phyloP scores from a whole-genome alignment of 2,797 vertebrate species.

The Hoplostethus mediterraneus region DNA sequence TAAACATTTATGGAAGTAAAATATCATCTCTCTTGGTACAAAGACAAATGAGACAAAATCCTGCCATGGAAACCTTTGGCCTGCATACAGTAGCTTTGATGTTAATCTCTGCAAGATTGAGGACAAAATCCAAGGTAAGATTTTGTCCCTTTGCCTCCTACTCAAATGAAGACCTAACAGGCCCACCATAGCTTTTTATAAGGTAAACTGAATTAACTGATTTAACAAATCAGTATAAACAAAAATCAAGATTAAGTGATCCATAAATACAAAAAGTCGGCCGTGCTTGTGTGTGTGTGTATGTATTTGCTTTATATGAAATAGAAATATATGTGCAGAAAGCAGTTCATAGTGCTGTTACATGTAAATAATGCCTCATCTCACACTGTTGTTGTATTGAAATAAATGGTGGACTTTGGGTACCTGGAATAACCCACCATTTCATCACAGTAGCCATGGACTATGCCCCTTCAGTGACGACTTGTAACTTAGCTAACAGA shows the following conservation, averaged over 20 bases:
- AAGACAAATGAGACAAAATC: not conserved
- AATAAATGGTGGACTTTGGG: slow-evolving; percentile 72
- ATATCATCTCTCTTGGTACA: not conserved
- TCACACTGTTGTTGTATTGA: slow-evolving; percentile 65
- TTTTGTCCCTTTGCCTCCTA: slow-evolving; percentile 35
- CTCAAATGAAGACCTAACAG: slow-evolving; percentile 16
- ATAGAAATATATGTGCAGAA: slow-evolving; percentile 4
- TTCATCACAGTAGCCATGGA: slow-evolving; percentile 71
- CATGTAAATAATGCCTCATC: slow-evolving; percentile 26
- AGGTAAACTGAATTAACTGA: not conserved
- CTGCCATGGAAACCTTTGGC: slow-evolving; percentile 12
- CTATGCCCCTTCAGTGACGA: slow-evolving; percentile 69
- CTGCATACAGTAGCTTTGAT: slow-evolving; percentile 4
- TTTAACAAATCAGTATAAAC: not conserved
- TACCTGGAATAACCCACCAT: slow-evolving; percentile 65
- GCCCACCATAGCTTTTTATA: not conserved
- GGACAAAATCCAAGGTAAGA: slow-evolving; percentile 18
- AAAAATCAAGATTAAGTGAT: not conserved
- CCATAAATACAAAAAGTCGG: not conserved
- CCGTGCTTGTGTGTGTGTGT: not conserved
- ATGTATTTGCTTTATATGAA: too few species aligned
- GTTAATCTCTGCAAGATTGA: not conserved
- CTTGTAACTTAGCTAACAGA: slow-evolving; percentile 64
- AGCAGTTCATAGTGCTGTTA: slow-evolving; percentile 19
- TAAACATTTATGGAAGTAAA: not conserved